Conservation (phyloP, 2,113 vertebrate species). For the Apodemus speciosus region DNA sequence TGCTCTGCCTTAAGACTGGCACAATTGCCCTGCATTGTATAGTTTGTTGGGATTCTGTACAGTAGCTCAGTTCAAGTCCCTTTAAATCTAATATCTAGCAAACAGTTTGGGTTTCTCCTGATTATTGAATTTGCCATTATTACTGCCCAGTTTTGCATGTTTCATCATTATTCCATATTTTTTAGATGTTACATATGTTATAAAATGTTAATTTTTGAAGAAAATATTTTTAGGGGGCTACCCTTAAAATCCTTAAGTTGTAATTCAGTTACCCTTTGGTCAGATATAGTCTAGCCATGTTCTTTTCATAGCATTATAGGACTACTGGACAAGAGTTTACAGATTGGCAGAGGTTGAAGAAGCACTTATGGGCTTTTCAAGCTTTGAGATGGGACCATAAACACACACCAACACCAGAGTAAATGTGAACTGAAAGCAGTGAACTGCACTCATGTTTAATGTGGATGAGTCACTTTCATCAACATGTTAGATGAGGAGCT, state of each 20-base stretch:
- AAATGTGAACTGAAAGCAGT: neutral
- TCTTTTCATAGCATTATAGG: neutral
- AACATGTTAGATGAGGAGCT: neutral
- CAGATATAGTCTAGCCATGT: neutral
- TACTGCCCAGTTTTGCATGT: neutral
- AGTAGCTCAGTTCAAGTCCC: neutral
- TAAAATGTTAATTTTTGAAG: constrained; percentile 26
- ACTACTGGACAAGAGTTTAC: neutral
- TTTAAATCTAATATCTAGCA: neutral
- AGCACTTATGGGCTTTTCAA: neutral
- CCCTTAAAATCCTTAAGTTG: neutral
- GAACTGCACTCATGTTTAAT: neutral
- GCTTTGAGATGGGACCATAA: neutral
- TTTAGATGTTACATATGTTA: neutral
- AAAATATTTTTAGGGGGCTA: neutral
- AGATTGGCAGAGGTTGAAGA: neutral
- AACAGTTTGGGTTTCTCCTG: neutral
- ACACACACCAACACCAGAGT: neutral
- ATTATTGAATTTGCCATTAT: neutral
- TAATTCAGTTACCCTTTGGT: constrained; percentile 12
- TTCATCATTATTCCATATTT: neutral
- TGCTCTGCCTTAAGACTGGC: neutral
- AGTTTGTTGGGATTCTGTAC: constrained; percentile 16
- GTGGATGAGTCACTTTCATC: neutral
- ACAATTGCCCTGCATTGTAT: neutral